A percentile compares a stretch with the other conserved stretches of the same genome.
Evolutionary conservation across 1,140 invertebrate genomes (phyloP).

Genomic region (Drosophila nikananu): DNA sequence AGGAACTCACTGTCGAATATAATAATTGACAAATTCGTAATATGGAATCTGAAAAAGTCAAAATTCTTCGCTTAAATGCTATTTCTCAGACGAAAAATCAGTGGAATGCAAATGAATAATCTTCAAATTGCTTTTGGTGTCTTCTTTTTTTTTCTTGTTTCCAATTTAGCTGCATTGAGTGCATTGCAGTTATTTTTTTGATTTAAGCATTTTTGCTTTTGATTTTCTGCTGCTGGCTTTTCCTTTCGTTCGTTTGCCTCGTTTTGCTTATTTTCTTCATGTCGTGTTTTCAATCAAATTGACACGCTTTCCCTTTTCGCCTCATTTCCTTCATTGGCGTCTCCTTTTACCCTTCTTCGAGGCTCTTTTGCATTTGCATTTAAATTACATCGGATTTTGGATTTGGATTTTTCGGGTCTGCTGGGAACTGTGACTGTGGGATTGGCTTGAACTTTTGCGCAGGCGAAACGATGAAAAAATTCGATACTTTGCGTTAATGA

Average conservation of each 20-base stretch:
- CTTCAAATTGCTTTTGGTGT: slow-evolving; percentile 29
- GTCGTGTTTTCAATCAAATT: slow-evolving; percentile 58
- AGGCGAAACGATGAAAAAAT: slow-evolving; percentile 23
- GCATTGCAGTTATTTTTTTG: slow-evolving; percentile 14
- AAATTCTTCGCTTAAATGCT: slow-evolving; percentile 2
- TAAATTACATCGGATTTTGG: slow-evolving; percentile 64
- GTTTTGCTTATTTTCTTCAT: slow-evolving; percentile 29
- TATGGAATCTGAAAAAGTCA: neutral
- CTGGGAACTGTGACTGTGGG: slow-evolving; percentile 46
- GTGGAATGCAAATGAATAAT: slow-evolving; percentile 73
- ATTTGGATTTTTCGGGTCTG: slow-evolving; percentile 23
- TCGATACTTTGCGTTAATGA: slow-evolving; percentile 30
- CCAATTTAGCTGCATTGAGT: slow-evolving; percentile 3
- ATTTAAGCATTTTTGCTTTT: slow-evolving; percentile 27
- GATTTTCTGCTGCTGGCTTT: slow-evolving; percentile 32
- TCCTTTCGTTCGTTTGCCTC: slow-evolving; percentile 38
- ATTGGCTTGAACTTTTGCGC: slow-evolving; percentile 44
- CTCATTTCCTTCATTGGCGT: slow-evolving; percentile 20
- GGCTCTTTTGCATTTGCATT: slow-evolving; percentile 64
- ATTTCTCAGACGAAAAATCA: slow-evolving; percentile 43
- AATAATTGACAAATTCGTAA: slow-evolving; percentile 2
- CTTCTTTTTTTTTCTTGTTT: slow-evolving; percentile 19
- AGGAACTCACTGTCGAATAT: neutral
- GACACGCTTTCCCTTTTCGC: slow-evolving; percentile 65
- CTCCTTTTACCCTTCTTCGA: neutral